Evolutionary conservation across 2,888 invertebrate genomes (phyloP).

Genomic region (Pecten maximus): DNA sequence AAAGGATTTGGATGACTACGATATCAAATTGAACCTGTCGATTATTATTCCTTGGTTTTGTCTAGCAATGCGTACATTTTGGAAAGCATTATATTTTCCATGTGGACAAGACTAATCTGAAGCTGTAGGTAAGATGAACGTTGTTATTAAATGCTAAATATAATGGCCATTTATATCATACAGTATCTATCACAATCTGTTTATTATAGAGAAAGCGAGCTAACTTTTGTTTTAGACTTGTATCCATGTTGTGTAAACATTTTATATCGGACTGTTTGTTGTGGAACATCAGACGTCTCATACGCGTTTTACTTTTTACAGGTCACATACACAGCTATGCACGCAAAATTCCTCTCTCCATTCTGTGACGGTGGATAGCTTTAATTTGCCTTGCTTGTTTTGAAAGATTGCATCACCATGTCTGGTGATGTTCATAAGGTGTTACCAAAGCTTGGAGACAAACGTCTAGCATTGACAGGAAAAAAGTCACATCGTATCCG

Average conservation of each 20-base stretch:
- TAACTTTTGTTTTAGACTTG: too few species aligned
- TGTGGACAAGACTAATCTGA: neutral
- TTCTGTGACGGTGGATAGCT: neutral
- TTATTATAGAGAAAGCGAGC: too few species aligned
- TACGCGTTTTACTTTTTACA: too few species aligned
- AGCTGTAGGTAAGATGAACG: too few species aligned
- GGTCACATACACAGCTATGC: neutral
- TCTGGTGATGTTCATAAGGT: constrained; percentile 39
- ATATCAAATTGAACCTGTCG: neutral
- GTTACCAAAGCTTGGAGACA: constrained; percentile 53
- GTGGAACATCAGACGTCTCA: too few species aligned
- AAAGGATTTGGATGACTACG: neutral
- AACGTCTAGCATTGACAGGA: constrained; percentile 45
- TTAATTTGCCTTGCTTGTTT: neutral
- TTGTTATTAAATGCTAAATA: too few species aligned
- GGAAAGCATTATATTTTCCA: neutral
- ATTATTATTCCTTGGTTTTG: neutral
- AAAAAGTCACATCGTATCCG: constrained; percentile 40
- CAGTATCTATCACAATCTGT: too few species aligned
- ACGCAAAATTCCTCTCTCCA: neutral
- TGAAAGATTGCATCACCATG: neutral
- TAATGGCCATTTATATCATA: too few species aligned
- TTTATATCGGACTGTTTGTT: too few species aligned
- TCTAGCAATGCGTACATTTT: neutral
- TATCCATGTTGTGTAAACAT: too few species aligned